Percentiles rank a stretch among this genome's conserved stretches.
Conservation (phyloP, 2,797 vertebrate species). For the Coendou prehensilis region DNA sequence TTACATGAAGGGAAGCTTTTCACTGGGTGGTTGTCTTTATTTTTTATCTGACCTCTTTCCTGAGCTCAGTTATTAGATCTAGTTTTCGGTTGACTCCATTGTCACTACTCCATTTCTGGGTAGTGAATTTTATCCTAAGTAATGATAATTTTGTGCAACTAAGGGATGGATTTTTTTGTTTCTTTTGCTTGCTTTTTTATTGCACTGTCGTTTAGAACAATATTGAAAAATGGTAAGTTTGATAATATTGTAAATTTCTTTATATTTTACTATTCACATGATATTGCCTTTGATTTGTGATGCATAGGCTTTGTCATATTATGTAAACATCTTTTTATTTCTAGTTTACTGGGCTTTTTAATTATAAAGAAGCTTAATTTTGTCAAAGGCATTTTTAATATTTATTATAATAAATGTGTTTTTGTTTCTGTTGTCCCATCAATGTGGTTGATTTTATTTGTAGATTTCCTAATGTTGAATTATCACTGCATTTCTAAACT, state of each 20-base stretch:
- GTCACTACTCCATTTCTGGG: not conserved
- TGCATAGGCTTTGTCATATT: not conserved
- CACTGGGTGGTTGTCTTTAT: not conserved
- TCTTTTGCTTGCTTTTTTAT: not conserved
- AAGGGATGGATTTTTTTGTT: not conserved
- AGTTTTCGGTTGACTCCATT: not conserved
- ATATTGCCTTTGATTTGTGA: not conserved
- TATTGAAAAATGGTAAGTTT: slow-evolving; percentile 26
- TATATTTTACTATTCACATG: not conserved
- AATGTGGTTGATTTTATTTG: not conserved
- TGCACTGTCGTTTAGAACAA: not conserved
- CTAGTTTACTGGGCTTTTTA: not conserved
- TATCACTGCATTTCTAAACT: not conserved
- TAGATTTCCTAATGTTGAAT: not conserved
- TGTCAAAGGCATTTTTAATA: slow-evolving; percentile 15
- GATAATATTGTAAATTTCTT: not conserved
- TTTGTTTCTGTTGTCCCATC: not conserved
- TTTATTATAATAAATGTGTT: slow-evolving; percentile 17
- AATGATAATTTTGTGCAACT: not conserved
- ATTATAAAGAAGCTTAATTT: not conserved
- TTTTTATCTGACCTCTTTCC: not conserved
- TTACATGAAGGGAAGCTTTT: not conserved
- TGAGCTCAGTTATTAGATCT: not conserved
- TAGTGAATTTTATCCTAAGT: not conserved
- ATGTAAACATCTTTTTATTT: not conserved